Percentiles rank a stretch among this genome's conserved stretches.
These are phyloP conservation scores for Epiblema foenella DNA, from an alignment of 2,888 invertebrate genomes.

Conservation along the genomic window DNA sequence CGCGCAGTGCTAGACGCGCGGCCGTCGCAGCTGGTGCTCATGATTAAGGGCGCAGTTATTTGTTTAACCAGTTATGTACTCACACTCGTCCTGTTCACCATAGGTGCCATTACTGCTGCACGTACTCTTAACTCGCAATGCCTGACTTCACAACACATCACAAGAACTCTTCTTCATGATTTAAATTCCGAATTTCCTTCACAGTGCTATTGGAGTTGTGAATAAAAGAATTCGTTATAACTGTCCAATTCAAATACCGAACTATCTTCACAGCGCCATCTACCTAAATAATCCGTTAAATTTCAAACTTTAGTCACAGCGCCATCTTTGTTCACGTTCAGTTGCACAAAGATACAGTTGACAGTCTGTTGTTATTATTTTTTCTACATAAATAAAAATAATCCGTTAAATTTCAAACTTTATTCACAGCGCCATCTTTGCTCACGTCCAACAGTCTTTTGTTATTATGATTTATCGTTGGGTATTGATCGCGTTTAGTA, in stretches of 20 bases:
- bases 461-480: neutral
- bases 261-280: neutral
- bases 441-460: neutral
- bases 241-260: neutral
- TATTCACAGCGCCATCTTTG: conserved; percentile 28
- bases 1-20: no score
- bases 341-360: no score
- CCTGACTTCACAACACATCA: conserved; percentile 22
- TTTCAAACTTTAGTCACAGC: neutral
- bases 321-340: conserved; percentile 38
- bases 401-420: neutral
- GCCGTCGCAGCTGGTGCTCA: no score
- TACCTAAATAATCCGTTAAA: neutral
- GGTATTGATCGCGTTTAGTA: neutral
- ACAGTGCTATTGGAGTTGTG: neutral
- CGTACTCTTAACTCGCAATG: neutral
- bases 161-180: neutral
- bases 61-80: conserved; percentile 10
- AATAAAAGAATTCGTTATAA: neutral
- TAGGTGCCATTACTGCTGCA: conserved; percentile 8
- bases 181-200: neutral
- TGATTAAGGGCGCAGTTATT: no score
- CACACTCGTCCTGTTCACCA: conserved; percentile 30
- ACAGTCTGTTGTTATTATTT: neutral
- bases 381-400: neutral